Base-by-base conservation (phyloP, 1,140 invertebrate genomes). In the Idris sp. region DNA sequence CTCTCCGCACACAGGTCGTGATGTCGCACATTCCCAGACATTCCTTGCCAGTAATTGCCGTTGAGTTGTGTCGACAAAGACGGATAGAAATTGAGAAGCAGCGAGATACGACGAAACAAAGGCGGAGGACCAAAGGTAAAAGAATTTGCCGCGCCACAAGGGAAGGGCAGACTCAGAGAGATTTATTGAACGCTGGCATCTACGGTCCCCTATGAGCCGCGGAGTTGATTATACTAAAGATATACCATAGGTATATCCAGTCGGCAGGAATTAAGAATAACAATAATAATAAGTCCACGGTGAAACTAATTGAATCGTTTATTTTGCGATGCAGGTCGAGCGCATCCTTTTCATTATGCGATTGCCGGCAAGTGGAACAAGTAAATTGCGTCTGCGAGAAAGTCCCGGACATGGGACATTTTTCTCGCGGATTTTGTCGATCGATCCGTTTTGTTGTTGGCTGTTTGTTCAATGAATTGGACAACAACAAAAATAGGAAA, bases 21-120 rank as follows among this genome's bases (percentile, higher is more conserved):
- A 80, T 84, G 80, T 83, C 83, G 83, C 82, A 81, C 81, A 79
- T 84, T 85, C 81, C 76, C 82, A 84, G 82, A 84, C 84, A 84
- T 84, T 84, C 82, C 79, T 79, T 35, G 79, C 78, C 81, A 80
- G 79, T 86, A 84, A 86, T 86, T 85, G 84, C 83, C 80, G n/a
- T n/a, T n/a, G n/a, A n/a, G n/a, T n/a, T n/a, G n/a, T n/a, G 81
- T 76, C 58, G 40, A 58, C 19, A 19, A n/a, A 48, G 46, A 56
- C 18, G 28, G 16, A 68, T 31, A 44, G 65, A 74, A 65, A 49
- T 26, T 35, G 59, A 71, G 54, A 61, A 33, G 43, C 36, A 33
- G 11, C 28, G 19, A 36, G 41, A 36, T 30, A 36, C 14, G 10
- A 14, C 40, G 41, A 58, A 68, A 49, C 46, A 40, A 31, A 46